A percentile compares a stretch with the other conserved stretches of the same genome.
Conservation (phyloP, 92 coral and sea anemone species). For the Palythoa grandis region DNA sequence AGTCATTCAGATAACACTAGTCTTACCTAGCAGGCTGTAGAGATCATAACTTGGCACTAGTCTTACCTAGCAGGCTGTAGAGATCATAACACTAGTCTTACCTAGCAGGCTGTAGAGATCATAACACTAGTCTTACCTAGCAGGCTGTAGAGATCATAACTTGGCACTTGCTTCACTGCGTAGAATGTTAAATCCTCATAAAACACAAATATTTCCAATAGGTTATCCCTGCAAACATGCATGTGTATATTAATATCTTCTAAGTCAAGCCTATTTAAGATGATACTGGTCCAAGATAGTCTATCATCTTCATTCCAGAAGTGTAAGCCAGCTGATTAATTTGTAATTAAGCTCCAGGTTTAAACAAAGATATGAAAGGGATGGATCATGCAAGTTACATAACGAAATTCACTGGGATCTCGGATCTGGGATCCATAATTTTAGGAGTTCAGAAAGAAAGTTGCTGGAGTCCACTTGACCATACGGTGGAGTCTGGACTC, state of each 20-base stretch:
- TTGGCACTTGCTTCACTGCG: constrained; percentile 84
- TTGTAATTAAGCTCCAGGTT: too few relatives aligned
- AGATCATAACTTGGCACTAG: constrained; percentile 85
- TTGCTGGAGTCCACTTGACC: too few relatives aligned
- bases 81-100: constrained; percentile 77
- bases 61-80: constrained; percentile 81
- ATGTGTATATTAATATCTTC: neutral
- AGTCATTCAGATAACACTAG: constrained; percentile 32
- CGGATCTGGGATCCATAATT: too few relatives aligned
- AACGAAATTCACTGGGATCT: too few relatives aligned
- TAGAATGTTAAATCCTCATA: constrained; percentile 78
- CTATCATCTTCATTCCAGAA: too few relatives aligned
- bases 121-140: constrained; percentile 75
- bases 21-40: constrained; percentile 81
- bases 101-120: constrained; percentile 84
- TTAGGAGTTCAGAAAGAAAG: too few relatives aligned
- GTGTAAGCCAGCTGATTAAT: too few relatives aligned
- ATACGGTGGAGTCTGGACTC: too few relatives aligned
- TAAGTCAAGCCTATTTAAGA: too few relatives aligned
- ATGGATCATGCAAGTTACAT: too few relatives aligned
- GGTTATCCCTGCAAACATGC: constrained; percentile 62
- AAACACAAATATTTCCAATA: constrained; percentile 70
- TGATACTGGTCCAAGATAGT: too few relatives aligned
- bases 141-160: constrained; percentile 82
- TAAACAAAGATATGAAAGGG: too few relatives aligned